Conservation (phyloP, 2,113 vertebrate species). For the Arvicanthis niloticus region DNA sequence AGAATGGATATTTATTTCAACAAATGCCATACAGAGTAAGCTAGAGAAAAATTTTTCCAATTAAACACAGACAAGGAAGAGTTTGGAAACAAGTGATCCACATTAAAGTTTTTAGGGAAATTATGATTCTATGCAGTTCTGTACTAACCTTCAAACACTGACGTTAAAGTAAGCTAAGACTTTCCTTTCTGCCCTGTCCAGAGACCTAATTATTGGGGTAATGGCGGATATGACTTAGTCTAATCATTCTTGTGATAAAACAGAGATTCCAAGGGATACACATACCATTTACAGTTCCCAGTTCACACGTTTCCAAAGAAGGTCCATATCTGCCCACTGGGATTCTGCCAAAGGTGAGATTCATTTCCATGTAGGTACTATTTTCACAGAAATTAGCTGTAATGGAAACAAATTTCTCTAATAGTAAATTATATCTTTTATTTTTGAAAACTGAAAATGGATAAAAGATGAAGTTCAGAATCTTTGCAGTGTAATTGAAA, state of each 20-base stretch:
- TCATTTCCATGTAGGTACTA: not conserved
- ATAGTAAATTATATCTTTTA: not conserved
- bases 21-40: not conserved
- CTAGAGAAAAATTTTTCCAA: not conserved
- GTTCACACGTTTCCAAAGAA: slow-evolving; percentile 70
- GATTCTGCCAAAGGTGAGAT: slow-evolving; percentile 76
- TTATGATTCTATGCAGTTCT: not conserved
- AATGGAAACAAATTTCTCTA: slow-evolving; percentile 32
- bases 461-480: slow-evolving; percentile 51
- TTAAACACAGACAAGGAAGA: not conserved
- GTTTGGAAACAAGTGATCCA: not conserved
- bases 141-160: not conserved
- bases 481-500: not conserved
- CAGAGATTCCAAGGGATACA: slow-evolving; percentile 39
- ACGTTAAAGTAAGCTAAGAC: not conserved
- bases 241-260: not conserved
- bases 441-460: slow-evolving; percentile 44
- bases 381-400: slow-evolving; percentile 84
- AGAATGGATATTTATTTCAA: slow-evolving; percentile 3
- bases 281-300: slow-evolving; percentile 71
- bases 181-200: not conserved
- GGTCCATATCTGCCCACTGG: slow-evolving; percentile 73
- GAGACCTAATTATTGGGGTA: slow-evolving; percentile 31
- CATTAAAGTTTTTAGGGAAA: slow-evolving; percentile 29
- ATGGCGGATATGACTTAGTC: not conserved